A percentile compares a stretch with the other conserved stretches of the same genome.
phyloP scores from a whole-genome alignment of 2,113 vertebrate genomes.

The Pelmatolapia mariae region DNA sequence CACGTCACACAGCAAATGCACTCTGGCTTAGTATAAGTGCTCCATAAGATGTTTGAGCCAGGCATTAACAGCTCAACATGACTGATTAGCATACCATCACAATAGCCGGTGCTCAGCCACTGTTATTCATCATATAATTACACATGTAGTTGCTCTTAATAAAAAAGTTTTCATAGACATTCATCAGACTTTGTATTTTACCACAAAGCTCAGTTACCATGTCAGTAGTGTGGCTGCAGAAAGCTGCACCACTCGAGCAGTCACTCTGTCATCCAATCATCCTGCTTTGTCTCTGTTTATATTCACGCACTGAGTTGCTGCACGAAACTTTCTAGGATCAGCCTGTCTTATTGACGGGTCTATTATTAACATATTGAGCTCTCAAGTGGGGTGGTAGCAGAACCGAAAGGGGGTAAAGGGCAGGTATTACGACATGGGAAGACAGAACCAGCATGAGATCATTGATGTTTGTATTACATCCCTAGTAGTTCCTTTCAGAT shows the following conservation, averaged over 20 bases:
- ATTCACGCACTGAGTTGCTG: neutral
- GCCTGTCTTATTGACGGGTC: neutral
- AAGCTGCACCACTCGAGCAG: neutral
- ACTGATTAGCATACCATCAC: neutral
- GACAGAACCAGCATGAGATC: neutral
- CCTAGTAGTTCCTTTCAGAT: neutral
- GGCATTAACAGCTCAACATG: neutral
- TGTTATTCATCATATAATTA: neutral
- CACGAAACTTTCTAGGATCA: neutral
- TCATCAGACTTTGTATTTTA: neutral
- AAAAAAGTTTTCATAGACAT: neutral
- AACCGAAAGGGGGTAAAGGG: neutral
- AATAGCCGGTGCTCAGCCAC: neutral
- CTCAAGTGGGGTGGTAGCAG: neutral
- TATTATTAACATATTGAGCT: neutral
- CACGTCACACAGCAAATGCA: fast-evolving
- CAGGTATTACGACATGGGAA: neutral
- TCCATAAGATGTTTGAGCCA: neutral
- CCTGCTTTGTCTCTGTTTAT: neutral
- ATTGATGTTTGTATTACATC: neutral
- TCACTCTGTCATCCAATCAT: neutral
- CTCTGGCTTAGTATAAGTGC: fast-evolving
- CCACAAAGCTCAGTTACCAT: fast-evolving
- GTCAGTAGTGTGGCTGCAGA: neutral
- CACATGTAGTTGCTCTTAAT: neutral